phyloP scores from a whole-genome alignment of 2,888 invertebrate genomes.

The Xanthostigma xanthostigma region DNA sequence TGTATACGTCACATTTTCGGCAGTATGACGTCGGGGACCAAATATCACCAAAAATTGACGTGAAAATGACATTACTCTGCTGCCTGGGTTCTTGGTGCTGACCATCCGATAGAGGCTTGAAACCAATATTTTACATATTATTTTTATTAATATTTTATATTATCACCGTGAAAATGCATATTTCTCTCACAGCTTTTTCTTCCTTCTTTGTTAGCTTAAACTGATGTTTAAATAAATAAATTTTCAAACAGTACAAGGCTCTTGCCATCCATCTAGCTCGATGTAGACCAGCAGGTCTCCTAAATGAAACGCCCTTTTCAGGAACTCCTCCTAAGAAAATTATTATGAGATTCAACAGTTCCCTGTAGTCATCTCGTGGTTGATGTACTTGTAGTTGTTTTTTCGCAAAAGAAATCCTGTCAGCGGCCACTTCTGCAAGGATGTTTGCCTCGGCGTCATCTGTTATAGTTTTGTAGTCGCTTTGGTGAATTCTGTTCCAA shows the following conservation, averaged over 20 bases:
- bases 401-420: slow-evolving; percentile 2
- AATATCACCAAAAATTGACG: too few species aligned
- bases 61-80: too few species aligned
- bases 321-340: slow-evolving; percentile 13
- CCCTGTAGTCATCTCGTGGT: slow-evolving; percentile 13
- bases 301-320: slow-evolving; percentile 9
- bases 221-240: slow-evolving; percentile 11
- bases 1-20: too few species aligned
- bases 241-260: slow-evolving; percentile 14
- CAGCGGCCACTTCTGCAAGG: neutral
- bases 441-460: neutral
- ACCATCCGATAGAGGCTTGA: slow-evolving; percentile 1
- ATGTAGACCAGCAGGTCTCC: slow-evolving; percentile 13
- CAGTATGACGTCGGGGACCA: too few species aligned
- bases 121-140: slow-evolving; percentile 10
- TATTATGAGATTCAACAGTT: slow-evolving; percentile 12
- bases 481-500: slow-evolving; percentile 5
- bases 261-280: slow-evolving; percentile 16
- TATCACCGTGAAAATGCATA: too few species aligned
- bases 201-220: slow-evolving; percentile 11
- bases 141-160: too few species aligned
- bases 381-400: slow-evolving; percentile 6
- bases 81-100: slow-evolving; percentile 5
- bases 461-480: neutral
- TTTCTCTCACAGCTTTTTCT: neutral